Percentiles rank a stretch among this genome's conserved stretches.
phyloP scores from a whole-genome alignment of 2,888 invertebrate genomes.

The Caenorhabditis plicata region DNA sequence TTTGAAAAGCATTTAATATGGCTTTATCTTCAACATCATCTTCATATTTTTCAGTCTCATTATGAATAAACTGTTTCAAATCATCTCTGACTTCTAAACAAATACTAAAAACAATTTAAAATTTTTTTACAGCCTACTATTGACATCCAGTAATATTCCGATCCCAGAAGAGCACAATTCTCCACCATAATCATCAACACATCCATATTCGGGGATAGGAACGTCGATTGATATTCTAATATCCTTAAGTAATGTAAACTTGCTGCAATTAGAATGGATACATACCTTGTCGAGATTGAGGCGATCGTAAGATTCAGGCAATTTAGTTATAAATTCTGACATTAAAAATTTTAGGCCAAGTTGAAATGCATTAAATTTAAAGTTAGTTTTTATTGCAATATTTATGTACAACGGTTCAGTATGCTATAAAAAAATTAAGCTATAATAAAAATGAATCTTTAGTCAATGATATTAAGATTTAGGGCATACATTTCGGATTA shows the following conservation, averaged over 20 bases:
- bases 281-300: conserved; percentile 13
- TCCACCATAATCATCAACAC: conserved; percentile 27
- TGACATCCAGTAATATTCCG: conserved; percentile 18
- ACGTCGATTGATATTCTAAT: conserved; percentile 16
- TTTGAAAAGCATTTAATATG: background rate
- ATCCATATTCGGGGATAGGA: conserved; percentile 31
- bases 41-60: conserved; percentile 4
- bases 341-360: no score
- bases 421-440: no score
- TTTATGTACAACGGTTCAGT: background rate
- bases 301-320: conserved; percentile 8
- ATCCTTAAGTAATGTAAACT: conserved; percentile 5
- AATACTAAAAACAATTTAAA: background rate
- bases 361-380: background rate
- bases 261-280: background rate
- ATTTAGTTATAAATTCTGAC: conserved; percentile 6
- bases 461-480: no score
- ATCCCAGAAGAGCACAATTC: conserved; percentile 9
- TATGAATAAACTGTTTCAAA: conserved; percentile 11
- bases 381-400: background rate
- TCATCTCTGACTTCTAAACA: conserved; percentile 11
- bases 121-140: conserved; percentile 7
- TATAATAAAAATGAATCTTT: no score
- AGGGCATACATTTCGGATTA: background rate
- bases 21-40: background rate